phyloP scores from a whole-genome alignment of 2,797 vertebrate genomes.

The Crypturellus tataupa region DNA sequence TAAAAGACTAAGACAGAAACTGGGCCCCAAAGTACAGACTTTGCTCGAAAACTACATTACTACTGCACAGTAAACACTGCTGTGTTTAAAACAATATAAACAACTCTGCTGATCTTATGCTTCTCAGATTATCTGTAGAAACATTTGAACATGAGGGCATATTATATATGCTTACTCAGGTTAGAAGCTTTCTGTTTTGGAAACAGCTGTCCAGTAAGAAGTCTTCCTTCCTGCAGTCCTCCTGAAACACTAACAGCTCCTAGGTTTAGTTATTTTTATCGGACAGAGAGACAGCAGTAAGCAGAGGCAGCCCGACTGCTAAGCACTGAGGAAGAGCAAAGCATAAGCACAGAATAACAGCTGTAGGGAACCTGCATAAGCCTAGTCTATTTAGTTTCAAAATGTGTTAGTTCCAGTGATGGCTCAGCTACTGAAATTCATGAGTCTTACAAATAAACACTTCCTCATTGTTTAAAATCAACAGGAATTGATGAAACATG shows the following conservation, averaged over 20 bases:
- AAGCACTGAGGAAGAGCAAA: background rate
- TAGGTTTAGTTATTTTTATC: background rate
- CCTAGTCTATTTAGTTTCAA: background rate
- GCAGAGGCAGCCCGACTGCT: background rate
- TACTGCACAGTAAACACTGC: background rate
- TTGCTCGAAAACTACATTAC: background rate
- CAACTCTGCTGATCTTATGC: background rate
- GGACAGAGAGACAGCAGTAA: background rate
- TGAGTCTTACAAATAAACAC: background rate
- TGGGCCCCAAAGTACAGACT: background rate
- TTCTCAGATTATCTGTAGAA: background rate
- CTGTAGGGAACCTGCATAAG: background rate
- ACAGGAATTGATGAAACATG: background rate
- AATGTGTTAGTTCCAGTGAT: background rate
- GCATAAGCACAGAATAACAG: background rate
- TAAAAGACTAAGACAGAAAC: background rate
- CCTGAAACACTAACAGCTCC: background rate
- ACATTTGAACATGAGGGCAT: background rate
- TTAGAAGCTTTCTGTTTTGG: background rate
- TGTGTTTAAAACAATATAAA: background rate
- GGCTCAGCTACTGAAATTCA: background rate
- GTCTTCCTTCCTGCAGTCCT: background rate
- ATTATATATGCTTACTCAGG: background rate
- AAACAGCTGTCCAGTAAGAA: background rate
- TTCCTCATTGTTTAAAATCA: conserved; percentile 23